Percentiles rank a stretch among this genome's conserved stretches.
Evolutionary conservation across 1,140 invertebrate species (phyloP).

Genomic region (Ceratina australensis): DNA sequence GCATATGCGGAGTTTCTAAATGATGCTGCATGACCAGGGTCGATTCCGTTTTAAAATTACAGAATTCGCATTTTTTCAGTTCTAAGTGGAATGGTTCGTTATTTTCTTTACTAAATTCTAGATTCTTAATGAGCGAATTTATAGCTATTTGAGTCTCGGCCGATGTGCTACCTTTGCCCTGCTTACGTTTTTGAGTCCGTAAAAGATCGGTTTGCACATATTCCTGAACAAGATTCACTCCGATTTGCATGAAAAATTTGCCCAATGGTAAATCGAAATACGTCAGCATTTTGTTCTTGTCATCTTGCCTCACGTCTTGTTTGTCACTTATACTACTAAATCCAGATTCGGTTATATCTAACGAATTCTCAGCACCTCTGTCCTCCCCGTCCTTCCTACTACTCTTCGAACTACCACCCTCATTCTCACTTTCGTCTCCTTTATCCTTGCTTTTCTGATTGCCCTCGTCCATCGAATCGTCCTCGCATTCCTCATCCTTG

Average conservation of each 20-base stretch:
- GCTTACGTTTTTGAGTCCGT: constrained; percentile 91
- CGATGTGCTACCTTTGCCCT: constrained; percentile 82
- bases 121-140: constrained; percentile 88
- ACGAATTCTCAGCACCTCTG: constrained; percentile 71
- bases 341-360: constrained; percentile 68
- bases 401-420: constrained; percentile 43
- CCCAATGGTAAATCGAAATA: constrained; percentile 93
- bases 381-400: constrained; percentile 73
- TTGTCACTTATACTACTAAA: constrained; percentile 65
- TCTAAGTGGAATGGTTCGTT: constrained; percentile 91
- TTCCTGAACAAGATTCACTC: constrained; percentile 94
- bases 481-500: constrained; percentile 71
- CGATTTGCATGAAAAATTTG: constrained; percentile 95
- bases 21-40: constrained; percentile 92
- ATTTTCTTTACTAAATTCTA: constrained; percentile 93
- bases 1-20: constrained; percentile 95
- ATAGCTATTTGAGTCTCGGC: constrained; percentile 88
- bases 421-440: constrained; percentile 65
- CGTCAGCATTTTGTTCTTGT: constrained; percentile 73
- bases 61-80: constrained; percentile 92
- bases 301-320: constrained; percentile 67
- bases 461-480: constrained; percentile 53
- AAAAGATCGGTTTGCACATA: constrained; percentile 95
- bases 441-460: constrained; percentile 72
- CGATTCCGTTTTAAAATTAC: constrained; percentile 96